Base-by-base conservation (phyloP, 1,140 invertebrate species). In the Myzus persicae region DNA sequence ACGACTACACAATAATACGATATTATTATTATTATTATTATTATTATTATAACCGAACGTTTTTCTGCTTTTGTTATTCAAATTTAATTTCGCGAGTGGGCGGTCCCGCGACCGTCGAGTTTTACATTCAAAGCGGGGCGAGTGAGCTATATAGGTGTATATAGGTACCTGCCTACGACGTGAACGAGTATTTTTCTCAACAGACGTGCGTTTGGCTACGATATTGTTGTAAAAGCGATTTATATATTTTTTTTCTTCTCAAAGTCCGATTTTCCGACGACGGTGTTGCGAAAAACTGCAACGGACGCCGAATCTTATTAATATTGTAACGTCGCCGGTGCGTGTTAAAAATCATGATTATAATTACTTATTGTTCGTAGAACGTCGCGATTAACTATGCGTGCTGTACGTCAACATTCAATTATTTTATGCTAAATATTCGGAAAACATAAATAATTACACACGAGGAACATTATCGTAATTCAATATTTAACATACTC, bases 11-110 rank as follows among this genome's bases (percentile, higher is more conserved):
- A 5, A 18, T 31, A 51, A 20, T 26, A 18, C 59, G 59, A 67
- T 67, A 67, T 67, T 76, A 76, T 20, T 76, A 76, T 51, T 51
- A 22, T 51, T 51, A 51, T 51, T 51, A 51, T 44, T 44, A 44
- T 54, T 24, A 54, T 24, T 67, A 67, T n/a, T 76, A n/a, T n/a
- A n/a, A 76, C 59, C 59, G 31, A 76, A 76, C 59, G 59, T 76
- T 76, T 76, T 76, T 76, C n/a, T 76, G 59, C 59, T 76, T 76
- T 76, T 76, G 59, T 76, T 76, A 76, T 76, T 76, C 9, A 76
- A 76, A 76, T 76, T 76, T 76, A n/a, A 76, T 76, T 76, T 76
- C 59, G 59, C n/a, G 18, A 76, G 59, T 76, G 59, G 59, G 59
- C n/a, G 59, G 31, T n/a, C n/a, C 31, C 59, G 59, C 14, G 59